phyloP scores from a whole-genome alignment of 2,113 vertebrate species.

The Prochilodus magdalenae region DNA sequence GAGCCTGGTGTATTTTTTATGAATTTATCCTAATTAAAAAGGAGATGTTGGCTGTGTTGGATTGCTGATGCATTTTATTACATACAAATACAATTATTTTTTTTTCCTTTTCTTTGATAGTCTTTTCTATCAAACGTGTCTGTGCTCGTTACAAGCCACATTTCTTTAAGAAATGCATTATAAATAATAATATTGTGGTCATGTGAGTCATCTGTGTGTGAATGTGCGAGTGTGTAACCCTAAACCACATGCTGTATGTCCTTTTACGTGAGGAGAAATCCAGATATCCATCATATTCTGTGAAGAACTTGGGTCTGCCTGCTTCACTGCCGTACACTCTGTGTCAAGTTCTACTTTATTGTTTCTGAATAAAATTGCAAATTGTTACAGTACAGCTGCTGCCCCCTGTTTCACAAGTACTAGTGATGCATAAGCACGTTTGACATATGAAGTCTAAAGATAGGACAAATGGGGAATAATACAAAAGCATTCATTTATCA shows the following conservation, averaged over 20 bases:
- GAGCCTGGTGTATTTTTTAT: conserved; percentile 48
- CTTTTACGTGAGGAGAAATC: conserved; percentile 69
- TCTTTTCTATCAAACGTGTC: conserved; percentile 68
- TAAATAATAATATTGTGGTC: conserved; percentile 61
- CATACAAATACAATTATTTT: conserved; percentile 62
- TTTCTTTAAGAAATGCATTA: conserved; percentile 68
- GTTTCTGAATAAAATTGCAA: conserved; percentile 80
- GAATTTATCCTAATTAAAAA: conserved; percentile 51
- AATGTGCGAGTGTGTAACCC: conserved; percentile 70
- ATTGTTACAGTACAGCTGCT: conserved; percentile 52
- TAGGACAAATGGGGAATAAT: too few relatives aligned
- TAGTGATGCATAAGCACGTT: too few relatives aligned
- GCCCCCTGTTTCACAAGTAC: background rate
- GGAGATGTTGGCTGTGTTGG: conserved; percentile 48
- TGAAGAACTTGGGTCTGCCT: conserved; percentile 79
- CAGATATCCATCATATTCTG: conserved; percentile 70
- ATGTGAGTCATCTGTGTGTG: conserved; percentile 56
- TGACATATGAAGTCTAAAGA: too few relatives aligned
- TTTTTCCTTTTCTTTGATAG: conserved; percentile 68
- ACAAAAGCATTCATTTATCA: background rate
- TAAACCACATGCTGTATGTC: conserved; percentile 73
- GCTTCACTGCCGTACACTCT: conserved; percentile 80
- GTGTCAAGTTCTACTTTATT: conserved; percentile 61
- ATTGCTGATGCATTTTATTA: conserved; percentile 67
- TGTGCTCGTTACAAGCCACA: conserved; percentile 69